phyloP scores from a whole-genome alignment of 2,113 vertebrate species.

The Hypocryptadius cinnamomeus region DNA sequence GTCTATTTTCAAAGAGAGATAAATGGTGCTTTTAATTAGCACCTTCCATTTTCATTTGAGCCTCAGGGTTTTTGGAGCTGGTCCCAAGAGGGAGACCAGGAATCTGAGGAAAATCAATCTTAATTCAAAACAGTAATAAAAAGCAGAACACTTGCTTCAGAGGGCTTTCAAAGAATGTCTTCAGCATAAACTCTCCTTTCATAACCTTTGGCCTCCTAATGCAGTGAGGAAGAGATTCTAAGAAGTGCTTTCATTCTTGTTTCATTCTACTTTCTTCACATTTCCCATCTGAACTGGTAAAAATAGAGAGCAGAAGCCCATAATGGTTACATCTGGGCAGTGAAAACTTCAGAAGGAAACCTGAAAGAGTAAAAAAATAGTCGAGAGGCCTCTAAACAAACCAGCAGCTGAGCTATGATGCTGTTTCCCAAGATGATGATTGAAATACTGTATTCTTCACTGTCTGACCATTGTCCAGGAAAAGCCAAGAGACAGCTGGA shows the following conservation, averaged over 20 bases:
- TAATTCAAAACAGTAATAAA: slow-evolving; percentile 69
- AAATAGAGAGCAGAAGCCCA: background rate
- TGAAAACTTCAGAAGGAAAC: background rate
- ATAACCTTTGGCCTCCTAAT: slow-evolving; percentile 50
- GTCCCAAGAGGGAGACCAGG: slow-evolving; percentile 10
- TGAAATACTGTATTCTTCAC: background rate
- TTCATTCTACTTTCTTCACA: background rate
- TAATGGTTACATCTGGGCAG: background rate
- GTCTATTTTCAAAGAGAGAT: slow-evolving; percentile 59
- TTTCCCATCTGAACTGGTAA: background rate
- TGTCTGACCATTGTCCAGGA: background rate
- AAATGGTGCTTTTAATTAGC: slow-evolving; percentile 67
- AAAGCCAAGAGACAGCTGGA: background rate
- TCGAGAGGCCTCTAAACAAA: background rate
- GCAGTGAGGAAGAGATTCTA: background rate
- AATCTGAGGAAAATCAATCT: slow-evolving; percentile 70
- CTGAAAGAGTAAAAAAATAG: background rate
- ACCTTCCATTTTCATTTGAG: slow-evolving; percentile 67
- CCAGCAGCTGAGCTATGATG: background rate
- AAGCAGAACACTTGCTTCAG: slow-evolving; percentile 52
- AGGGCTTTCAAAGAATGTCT: slow-evolving; percentile 40
- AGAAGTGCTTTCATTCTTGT: background rate
- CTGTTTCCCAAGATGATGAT: background rate
- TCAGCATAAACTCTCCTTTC: slow-evolving; percentile 18
- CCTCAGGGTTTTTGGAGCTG: slow-evolving; percentile 40